A percentile compares a stretch with the other conserved stretches of the same genome.
Conservation (phyloP, 2,113 vertebrate genomes). For the Nothobranchius furzeri region DNA sequence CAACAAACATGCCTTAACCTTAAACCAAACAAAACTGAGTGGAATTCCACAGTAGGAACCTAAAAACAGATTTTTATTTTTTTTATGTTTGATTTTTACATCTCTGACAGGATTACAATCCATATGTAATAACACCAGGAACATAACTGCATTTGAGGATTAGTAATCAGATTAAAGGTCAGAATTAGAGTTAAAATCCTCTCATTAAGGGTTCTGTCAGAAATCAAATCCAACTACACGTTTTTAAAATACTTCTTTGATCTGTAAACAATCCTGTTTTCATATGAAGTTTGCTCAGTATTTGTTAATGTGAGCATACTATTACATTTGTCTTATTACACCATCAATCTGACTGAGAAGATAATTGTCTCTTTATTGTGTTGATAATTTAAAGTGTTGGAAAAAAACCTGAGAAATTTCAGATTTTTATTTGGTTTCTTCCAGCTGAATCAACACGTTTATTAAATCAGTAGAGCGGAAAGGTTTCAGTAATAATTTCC, state of each 20-base stretch:
- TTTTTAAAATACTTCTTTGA: too few species aligned
- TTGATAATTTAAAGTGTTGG: conserved; percentile 21
- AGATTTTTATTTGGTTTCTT: conserved; percentile 1
- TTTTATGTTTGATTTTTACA: neutral
- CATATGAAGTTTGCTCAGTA: too few species aligned
- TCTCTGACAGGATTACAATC: neutral
- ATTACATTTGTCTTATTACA: neutral
- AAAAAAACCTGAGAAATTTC: conserved; percentile 8
- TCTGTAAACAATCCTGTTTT: too few species aligned
- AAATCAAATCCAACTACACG: neutral
- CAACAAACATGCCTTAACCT: too few species aligned
- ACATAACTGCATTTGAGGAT: conserved; percentile 6
- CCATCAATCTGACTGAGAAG: neutral
- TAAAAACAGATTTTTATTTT: too few species aligned
- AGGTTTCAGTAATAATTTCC: conserved; percentile 3
- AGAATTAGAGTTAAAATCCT: conserved; percentile 13
- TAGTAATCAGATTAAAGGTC: too few species aligned
- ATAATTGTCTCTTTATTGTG: neutral
- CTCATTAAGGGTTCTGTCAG: neutral
- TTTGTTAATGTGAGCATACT: too few species aligned
- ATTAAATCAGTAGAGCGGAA: conserved; percentile 17
- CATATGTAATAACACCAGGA: neutral
- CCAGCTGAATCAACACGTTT: neutral
- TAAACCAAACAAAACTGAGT: too few species aligned
- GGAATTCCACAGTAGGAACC: too few species aligned